Base-by-base conservation (phyloP, 2,888 invertebrate species). In the Eubasilissa splendida region DNA sequence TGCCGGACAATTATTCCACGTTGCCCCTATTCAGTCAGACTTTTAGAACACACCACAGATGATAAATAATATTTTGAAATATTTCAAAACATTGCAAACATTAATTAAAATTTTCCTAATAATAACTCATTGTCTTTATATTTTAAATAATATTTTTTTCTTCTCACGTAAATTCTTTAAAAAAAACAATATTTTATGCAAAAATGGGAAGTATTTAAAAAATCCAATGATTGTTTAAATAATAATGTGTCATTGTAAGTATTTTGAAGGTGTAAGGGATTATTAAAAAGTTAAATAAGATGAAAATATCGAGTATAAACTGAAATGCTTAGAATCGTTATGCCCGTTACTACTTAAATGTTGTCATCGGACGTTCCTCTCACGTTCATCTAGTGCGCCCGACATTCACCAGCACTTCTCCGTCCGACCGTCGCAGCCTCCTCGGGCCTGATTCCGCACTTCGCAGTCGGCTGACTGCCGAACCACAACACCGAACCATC, bases 301-400 rank as follows among this genome's bases (percentile, higher is more conserved):
- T 42, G 2, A 7, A 42, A 22, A 50, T 68, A 31, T 66, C 50
- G 12, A 66, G 66, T 3, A 66, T 5, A 76, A 66, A 76, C 76
- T 60, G 71, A 54, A 71, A 59, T 22, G 53, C 31, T 52, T 53
- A 73, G 71, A 78, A 71, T 78, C 63, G 54, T 78, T 78, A 71
- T 63, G 71, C 22, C 71, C n/a, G 31, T 63, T 11, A 78, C n/a
- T 63, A 52, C 60, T 50, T n/a, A 14, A 68, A 68, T n/a, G 0
- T 52, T 50, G 9, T n/a, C 1, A 22, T 22, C 22, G 1, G 22
- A 22, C 58, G 58, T 58, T 58, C 58, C 58, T 9, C n/a, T n/a
- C 58, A 58, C 58, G 33, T 10, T 22, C 63, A 14, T 4, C 10
- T 52, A 50, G 14, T n/a, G 53, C 11, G 14, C 4, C 70, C 70